phyloP scores from a whole-genome alignment of 2,113 vertebrate species.

The Phycodurus eques region DNA sequence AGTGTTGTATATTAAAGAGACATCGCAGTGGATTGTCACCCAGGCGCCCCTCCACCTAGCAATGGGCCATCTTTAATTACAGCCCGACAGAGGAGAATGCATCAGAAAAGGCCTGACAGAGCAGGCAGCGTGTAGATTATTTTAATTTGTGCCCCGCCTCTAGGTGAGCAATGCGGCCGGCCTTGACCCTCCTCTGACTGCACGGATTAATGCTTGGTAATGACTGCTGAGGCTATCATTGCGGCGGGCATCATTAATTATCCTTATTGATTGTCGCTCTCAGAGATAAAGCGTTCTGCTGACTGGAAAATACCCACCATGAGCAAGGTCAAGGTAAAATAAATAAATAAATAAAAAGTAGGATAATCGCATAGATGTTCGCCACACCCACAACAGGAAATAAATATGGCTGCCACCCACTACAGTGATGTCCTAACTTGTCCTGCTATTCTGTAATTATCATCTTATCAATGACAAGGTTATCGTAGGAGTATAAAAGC shows the following conservation, averaged over 20 bases:
- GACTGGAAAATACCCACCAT: slow-evolving; percentile 98
- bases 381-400: slow-evolving; percentile 44
- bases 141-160: slow-evolving; percentile 95
- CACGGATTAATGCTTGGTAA: slow-evolving; percentile 98
- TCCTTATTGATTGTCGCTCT: slow-evolving; percentile 99
- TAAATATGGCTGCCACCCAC: slow-evolving; percentile 38
- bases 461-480: not conserved
- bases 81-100: slow-evolving; percentile 61
- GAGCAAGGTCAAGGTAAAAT: slow-evolving; percentile 92
- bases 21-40: slow-evolving; percentile 64
- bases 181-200: slow-evolving; percentile 97
- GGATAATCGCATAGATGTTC: slow-evolving; percentile 82
- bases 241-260: slow-evolving; percentile 99
- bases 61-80: slow-evolving; percentile 75
- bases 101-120: slow-evolving; percentile 73
- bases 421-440: slow-evolving; percentile 13
- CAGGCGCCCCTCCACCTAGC: slow-evolving; percentile 52
- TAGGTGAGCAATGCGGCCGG: slow-evolving; percentile 93
- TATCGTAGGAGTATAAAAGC: not conserved
- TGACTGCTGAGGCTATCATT: slow-evolving; percentile 99
- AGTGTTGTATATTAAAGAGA: slow-evolving; percentile 77
- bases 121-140: slow-evolving; percentile 90
- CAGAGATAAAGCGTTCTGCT: slow-evolving; percentile 99
- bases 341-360: slow-evolving; percentile 79
- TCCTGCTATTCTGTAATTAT: not conserved